phyloP scores from a whole-genome alignment of 2,797 vertebrate genomes.

The Pterois miles region DNA sequence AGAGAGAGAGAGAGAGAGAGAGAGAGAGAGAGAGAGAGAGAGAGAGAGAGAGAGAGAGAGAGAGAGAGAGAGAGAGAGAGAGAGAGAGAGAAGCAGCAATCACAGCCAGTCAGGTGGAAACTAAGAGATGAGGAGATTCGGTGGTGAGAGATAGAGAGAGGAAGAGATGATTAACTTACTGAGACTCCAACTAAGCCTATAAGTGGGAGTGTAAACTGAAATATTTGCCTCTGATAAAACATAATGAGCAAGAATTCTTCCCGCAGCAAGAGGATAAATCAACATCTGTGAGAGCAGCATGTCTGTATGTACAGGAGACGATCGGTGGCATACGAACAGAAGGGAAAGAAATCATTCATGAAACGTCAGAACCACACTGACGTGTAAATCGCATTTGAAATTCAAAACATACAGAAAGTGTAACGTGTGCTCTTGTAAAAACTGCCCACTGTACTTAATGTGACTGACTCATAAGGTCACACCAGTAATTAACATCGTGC shows the following conservation, averaged over 20 bases:
- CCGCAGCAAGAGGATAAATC: background rate
- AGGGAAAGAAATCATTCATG: slow-evolving; percentile 5
- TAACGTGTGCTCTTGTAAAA: background rate
- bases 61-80: slow-evolving; percentile 33
- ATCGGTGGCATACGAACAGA: background rate
- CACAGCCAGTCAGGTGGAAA: slow-evolving; percentile 53
- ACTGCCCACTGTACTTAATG: background rate
- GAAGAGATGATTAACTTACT: slow-evolving; percentile 6
- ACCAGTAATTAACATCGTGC: background rate
- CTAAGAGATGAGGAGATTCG: slow-evolving; percentile 48
- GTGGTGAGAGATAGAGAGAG: slow-evolving; percentile 4
- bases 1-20: slow-evolving; percentile 46
- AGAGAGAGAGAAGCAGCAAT: slow-evolving; percentile 43
- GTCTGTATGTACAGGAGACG: background rate
- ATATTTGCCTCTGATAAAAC: background rate
- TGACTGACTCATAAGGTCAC: background rate
- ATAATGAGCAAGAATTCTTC: background rate
- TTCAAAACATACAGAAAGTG: slow-evolving; percentile 13
- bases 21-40: slow-evolving; percentile 29
- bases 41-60: slow-evolving; percentile 7
- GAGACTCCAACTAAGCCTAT: background rate
- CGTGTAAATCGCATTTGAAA: slow-evolving; percentile 9
- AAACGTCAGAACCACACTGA: background rate
- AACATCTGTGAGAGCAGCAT: background rate
- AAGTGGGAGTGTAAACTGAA: background rate